Conservation (phyloP, 2,888 invertebrate genomes). For the Caenorhabditis imperialis region DNA sequence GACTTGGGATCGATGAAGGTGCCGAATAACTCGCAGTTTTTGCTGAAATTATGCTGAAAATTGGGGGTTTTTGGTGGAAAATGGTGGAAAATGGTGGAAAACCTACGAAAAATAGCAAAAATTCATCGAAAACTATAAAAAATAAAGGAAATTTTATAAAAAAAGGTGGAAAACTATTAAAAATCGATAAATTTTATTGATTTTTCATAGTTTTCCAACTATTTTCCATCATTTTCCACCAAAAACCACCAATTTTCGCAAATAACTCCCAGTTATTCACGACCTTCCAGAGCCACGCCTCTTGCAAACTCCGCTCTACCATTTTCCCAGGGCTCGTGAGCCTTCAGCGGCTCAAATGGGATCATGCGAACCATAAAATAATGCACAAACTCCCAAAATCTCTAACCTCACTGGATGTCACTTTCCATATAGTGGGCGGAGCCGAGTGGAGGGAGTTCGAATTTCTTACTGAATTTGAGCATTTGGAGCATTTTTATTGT, state of each 20-base stretch:
- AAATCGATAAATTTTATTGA: too few relatives aligned
- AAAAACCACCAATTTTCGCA: too few relatives aligned
- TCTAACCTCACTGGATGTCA: slow-evolving; percentile 33
- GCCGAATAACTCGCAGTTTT: too few relatives aligned
- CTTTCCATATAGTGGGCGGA: slow-evolving; percentile 26
- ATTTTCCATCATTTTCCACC: too few relatives aligned
- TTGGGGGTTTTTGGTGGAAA: too few relatives aligned
- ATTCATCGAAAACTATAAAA: too few relatives aligned
- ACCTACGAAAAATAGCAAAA: neutral
- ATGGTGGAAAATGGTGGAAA: too few relatives aligned
- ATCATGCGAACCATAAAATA: slow-evolving; percentile 31
- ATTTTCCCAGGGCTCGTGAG: slow-evolving; percentile 47
- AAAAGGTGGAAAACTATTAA: too few relatives aligned
- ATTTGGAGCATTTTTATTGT: slow-evolving; percentile 38
- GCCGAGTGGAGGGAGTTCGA: slow-evolving; percentile 3
- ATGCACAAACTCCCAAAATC: slow-evolving; percentile 35
- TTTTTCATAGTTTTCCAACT: too few relatives aligned
- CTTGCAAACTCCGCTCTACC: slow-evolving; percentile 22
- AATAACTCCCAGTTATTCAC: too few relatives aligned
- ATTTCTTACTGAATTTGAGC: slow-evolving; percentile 38
- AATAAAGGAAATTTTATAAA: too few relatives aligned
- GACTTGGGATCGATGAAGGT: slow-evolving; percentile 55
- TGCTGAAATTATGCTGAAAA: neutral
- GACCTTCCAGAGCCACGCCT: slow-evolving; percentile 29
- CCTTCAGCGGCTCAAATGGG: slow-evolving; percentile 51